Percentiles rank a stretch among this genome's conserved stretches.
Conservation (phyloP, 2,797 vertebrate genomes). For the Pseudochirops cupreus region DNA sequence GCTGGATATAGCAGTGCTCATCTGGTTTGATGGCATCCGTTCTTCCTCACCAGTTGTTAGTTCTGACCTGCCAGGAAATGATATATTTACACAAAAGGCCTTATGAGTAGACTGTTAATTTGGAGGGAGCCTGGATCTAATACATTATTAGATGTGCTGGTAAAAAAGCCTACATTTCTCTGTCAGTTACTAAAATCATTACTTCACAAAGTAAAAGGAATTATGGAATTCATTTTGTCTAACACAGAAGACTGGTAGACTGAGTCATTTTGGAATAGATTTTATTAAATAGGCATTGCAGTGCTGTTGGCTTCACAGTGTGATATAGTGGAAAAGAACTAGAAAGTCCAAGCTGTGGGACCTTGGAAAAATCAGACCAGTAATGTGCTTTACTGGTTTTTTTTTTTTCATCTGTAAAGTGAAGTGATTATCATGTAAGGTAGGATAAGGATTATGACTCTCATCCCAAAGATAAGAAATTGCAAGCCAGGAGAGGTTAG, state of each 20-base stretch:
- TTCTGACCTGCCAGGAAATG: constrained; percentile 44
- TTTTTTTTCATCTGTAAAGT: neutral
- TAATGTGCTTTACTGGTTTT: neutral
- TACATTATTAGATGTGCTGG: neutral
- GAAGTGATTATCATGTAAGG: neutral
- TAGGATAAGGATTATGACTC: neutral
- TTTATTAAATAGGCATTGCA: neutral
- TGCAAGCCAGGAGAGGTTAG: neutral
- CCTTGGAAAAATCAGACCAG: neutral
- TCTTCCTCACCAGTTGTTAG: constrained; percentile 37
- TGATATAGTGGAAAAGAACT: neutral
- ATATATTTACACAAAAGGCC: constrained; percentile 37
- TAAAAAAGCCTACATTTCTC: neutral
- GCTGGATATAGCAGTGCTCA: constrained; percentile 44
- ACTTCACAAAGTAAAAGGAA: neutral
- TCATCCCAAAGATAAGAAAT: neutral
- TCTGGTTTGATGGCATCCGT: constrained; percentile 40
- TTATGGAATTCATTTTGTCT: neutral
- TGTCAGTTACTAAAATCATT: neutral
- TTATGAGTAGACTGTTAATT: constrained; percentile 70
- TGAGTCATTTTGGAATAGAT: neutral
- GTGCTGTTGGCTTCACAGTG: neutral
- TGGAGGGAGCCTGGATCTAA: neutral
- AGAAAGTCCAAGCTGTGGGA: neutral
- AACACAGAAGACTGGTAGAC: neutral